These are phyloP conservation scores for Lepus europaeus DNA, from an alignment of 2,113 vertebrate species.

Conservation along the genomic window DNA sequence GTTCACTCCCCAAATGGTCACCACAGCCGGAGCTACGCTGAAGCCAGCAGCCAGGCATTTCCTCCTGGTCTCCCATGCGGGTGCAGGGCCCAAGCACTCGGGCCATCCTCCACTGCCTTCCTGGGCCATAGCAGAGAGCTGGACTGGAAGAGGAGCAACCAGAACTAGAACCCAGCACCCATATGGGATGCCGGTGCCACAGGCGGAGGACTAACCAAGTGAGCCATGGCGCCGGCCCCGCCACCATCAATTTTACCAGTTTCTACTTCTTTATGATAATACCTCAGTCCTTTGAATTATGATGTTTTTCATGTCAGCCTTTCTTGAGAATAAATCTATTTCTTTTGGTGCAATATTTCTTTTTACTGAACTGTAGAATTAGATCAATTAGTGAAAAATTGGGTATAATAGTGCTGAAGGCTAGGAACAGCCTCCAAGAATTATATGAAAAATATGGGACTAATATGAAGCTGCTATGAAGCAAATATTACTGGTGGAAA, in stretches of 20 bases:
- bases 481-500: slow-evolving; percentile 23
- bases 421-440: slow-evolving; percentile 13
- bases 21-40: no score
- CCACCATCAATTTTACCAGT: slow-evolving; percentile 11
- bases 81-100: no score
- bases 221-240: no score
- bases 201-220: no score
- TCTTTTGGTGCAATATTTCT: slow-evolving; percentile 53
- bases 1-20: no score
- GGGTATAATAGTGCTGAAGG: slow-evolving; percentile 19
- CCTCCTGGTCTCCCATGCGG: no score
- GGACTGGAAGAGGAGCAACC: no score
- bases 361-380: slow-evolving; percentile 52
- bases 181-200: no score
- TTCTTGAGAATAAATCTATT: slow-evolving; percentile 18
- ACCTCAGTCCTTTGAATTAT: slow-evolving; percentile 41
- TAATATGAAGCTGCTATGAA: slow-evolving; percentile 54
- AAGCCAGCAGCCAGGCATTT: no score
- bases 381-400: slow-evolving; percentile 38
- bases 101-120: no score
- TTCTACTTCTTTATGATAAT: slow-evolving; percentile 54
- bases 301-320: slow-evolving; percentile 43
- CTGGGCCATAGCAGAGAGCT: no score
- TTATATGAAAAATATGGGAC: slow-evolving; percentile 29
- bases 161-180: no score